Conservation (phyloP, 2,113 vertebrate species). For the Herpailurus yagouaroundi region DNA sequence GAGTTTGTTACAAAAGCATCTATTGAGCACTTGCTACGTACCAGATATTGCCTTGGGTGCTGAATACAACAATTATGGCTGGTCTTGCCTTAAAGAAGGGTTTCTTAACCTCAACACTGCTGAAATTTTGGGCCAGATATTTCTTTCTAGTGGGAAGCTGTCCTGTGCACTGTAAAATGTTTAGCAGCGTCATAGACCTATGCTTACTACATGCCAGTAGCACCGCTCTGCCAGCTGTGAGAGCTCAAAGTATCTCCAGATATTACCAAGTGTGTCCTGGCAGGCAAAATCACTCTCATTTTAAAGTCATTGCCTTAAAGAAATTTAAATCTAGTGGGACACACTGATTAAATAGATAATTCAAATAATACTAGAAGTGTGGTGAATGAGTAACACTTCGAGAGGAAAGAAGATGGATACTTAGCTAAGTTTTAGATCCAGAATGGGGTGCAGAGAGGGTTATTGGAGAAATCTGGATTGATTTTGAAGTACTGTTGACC, state of each 20-base stretch:
- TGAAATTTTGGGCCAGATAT: background rate
- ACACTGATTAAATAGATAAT: background rate
- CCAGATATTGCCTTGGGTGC: background rate
- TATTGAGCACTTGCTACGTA: background rate
- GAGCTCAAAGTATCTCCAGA: background rate
- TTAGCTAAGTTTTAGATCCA: background rate
- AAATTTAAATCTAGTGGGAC: background rate
- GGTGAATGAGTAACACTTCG: background rate
- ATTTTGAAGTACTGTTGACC: background rate
- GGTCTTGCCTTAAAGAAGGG: background rate
- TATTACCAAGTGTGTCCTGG: background rate
- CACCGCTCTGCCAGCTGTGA: background rate
- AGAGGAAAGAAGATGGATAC: background rate
- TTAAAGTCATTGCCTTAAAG: background rate
- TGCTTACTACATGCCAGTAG: background rate
- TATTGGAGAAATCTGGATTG: background rate
- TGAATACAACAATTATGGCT: constrained; percentile 14
- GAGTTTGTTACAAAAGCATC: background rate
- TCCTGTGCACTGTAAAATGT: background rate
- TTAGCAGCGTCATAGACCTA: background rate
- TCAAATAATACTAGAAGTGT: background rate
- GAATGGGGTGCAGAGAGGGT: background rate
- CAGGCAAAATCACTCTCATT: background rate
- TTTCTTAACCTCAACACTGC: background rate
- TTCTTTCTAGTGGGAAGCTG: background rate